Evolutionary conservation across 2,888 invertebrate species (phyloP), one percentile per base, ranked within the genome.

Genomic region (Troides oblongomaculatus): DNA sequence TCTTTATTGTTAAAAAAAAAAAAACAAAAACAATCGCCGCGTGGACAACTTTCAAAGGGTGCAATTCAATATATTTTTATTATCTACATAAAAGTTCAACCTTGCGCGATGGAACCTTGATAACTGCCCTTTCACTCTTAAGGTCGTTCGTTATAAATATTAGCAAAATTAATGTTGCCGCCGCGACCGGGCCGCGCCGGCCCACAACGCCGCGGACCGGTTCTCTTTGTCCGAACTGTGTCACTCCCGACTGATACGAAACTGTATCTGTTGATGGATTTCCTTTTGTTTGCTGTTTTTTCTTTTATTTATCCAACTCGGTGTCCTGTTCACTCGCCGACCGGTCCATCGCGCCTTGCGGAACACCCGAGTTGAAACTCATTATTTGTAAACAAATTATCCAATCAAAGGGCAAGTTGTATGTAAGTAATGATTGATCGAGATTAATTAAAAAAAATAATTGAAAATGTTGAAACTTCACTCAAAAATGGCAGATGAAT

Each of bases 61-160:
- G 67, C 67, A 14, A 68, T 66, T 64, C 53, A 39, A 67, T 53
- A 70, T 70, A 66, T 46, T 67, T 68, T 70, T 65, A 65, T 68
- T 71, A 61, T 68, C 62, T 70, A 67, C 66, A 73, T 71, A 70
- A 72, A 69, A 71, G 59, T 67, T 62, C 66, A 30, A 71, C 73
- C 73, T 72, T 72, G 73, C 39, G 39, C 21, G 6, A 17, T 7
- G 25, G 30, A 62, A 70, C 72, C 70, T 71, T 66, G 36, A 18
- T 43, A 43, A 23, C 25, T 58, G 58, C 53, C 73, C 73, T 72
- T 72, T 73, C 72, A 58, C 73, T 69, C 39, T 30, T 62, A 46
- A 68, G 66, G 68, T 70, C 58, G 61, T 56, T 69, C 58, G 61
- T 56, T 53, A 56, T 62, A 69, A 69, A 25, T 66, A 68, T 72